phyloP scores from a whole-genome alignment of 2,888 invertebrate species.

The Theodoxus fluviatilis region DNA sequence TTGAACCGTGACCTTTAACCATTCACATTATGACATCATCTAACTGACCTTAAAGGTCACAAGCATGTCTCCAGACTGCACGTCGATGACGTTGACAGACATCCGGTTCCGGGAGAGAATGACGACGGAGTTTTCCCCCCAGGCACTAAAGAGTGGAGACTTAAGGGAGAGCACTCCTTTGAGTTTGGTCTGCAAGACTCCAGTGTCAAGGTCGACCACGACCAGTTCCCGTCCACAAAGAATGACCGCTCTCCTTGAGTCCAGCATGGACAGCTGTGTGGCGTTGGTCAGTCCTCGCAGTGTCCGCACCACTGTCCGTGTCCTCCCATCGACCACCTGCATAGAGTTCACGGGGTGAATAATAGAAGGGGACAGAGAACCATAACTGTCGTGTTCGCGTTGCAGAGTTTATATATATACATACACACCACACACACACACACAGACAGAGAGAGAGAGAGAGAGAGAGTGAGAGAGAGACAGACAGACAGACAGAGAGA shows the following conservation, averaged over 20 bases:
- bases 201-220: conserved; percentile 81
- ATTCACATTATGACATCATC: too few species aligned
- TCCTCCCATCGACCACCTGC: conserved; percentile 77
- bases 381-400: too few species aligned
- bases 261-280: conserved; percentile 79
- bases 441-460: too few species aligned
- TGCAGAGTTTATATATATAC: too few species aligned
- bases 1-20: too few species aligned
- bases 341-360: too few species aligned
- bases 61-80: conserved; percentile 81
- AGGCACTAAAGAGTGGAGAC: conserved; percentile 87
- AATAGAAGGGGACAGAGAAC: too few species aligned
- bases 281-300: conserved; percentile 80
- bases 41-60: conserved; percentile 88
- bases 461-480: too few species aligned
- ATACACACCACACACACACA: too few species aligned
- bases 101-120: conserved; percentile 85
- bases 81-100: conserved; percentile 88
- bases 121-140: conserved; percentile 81
- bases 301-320: conserved; percentile 73
- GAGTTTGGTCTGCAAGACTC: conserved; percentile 75
- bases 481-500: too few species aligned
- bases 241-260: conserved; percentile 75
- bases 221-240: conserved; percentile 82
- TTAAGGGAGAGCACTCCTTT: conserved; percentile 88